Percentiles rank a stretch among this genome's conserved stretches.
phyloP scores from a whole-genome alignment of 2,797 vertebrate species.

The Lepus townsendii region DNA sequence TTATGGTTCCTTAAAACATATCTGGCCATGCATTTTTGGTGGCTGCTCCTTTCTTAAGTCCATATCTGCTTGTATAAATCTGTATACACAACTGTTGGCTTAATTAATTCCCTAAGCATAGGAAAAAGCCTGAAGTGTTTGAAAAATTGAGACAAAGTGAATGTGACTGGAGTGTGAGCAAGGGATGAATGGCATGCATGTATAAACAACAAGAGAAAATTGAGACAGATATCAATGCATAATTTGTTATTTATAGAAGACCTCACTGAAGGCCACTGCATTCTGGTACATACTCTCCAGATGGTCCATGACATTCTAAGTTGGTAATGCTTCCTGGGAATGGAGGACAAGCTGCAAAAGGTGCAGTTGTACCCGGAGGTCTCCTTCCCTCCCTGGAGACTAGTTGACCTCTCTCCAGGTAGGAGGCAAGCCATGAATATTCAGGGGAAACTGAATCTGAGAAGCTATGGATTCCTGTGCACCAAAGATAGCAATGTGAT shows the following conservation, averaged over 20 bases:
- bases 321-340: not conserved
- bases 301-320: not conserved
- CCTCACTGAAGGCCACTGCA: not conserved
- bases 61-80: not conserved
- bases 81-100: not conserved
- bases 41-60: not conserved
- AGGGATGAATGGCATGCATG: not conserved
- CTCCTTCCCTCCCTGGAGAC: not conserved
- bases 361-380: not conserved
- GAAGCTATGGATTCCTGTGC: not conserved
- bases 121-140: not conserved
- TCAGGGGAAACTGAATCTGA: not conserved
- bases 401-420: not conserved
- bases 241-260: not conserved
- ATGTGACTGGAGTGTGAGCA: not conserved
- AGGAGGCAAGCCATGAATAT: not conserved
- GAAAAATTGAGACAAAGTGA: not conserved
- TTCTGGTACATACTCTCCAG: not conserved
- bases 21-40: not conserved
- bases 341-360: not conserved
- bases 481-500: not conserved
- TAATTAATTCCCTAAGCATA: not conserved
- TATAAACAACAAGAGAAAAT: not conserved
- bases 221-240: not conserved
- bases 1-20: not conserved